phyloP scores from a whole-genome alignment of 2,797 vertebrate genomes.

The Phrynocephalus forsythii region DNA sequence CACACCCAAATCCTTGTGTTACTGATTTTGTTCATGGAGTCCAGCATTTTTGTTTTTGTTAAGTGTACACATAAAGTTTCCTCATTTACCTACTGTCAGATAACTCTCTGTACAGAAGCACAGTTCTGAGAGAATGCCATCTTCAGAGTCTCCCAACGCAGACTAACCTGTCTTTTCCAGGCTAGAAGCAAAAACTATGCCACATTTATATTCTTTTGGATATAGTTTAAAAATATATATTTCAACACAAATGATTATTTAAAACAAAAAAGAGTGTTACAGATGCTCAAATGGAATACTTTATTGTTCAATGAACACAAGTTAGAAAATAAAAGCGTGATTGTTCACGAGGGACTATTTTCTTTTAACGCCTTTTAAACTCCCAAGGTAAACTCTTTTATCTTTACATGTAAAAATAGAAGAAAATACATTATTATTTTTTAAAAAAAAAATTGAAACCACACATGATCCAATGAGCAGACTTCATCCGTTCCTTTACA shows the following conservation, averaged over 20 bases:
- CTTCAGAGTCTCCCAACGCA: background rate
- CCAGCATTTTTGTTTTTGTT: background rate
- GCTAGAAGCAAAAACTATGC: no score
- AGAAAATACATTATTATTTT: slow-evolving; percentile 5
- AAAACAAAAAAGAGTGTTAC: background rate
- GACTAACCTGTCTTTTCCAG: background rate
- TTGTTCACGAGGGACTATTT: slow-evolving; percentile 54
- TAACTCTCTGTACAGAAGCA: background rate
- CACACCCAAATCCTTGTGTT: background rate
- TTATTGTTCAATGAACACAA: slow-evolving; percentile 67
- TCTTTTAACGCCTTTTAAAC: slow-evolving; percentile 34
- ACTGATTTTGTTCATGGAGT: background rate
- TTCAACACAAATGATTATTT: no score
- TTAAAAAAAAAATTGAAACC: slow-evolving; percentile 26
- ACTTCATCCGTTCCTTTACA: slow-evolving; percentile 68
- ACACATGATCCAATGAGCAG: slow-evolving; percentile 62
- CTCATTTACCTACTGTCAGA: background rate
- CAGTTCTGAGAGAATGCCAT: background rate
- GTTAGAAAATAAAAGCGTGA: slow-evolving; percentile 60
- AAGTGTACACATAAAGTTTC: background rate
- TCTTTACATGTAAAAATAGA: slow-evolving; percentile 59
- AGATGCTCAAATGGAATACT: slow-evolving; percentile 59
- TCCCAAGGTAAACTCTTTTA: slow-evolving; percentile 51
- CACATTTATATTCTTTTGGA: background rate
- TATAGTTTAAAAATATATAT: background rate